These are phyloP conservation scores for Penaeus indicus DNA, from an alignment of 1,140 invertebrate species.

Conservation along the genomic window DNA sequence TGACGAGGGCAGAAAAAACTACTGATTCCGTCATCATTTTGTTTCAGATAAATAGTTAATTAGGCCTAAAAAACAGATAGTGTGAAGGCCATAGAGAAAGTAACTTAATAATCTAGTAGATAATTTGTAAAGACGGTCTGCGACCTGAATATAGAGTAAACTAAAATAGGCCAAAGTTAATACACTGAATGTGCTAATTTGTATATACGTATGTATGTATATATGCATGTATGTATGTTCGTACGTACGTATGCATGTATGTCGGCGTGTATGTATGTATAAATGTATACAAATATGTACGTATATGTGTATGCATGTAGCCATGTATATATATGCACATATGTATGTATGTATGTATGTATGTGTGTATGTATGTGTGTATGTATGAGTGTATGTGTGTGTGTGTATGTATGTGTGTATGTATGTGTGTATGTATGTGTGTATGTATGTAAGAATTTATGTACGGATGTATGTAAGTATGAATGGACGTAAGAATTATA, in stretches of 20 bases:
- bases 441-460: neutral
- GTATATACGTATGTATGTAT: neutral
- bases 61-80: too few species aligned
- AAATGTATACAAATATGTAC: neutral
- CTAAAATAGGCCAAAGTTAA: too few species aligned
- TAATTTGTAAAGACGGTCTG: too few species aligned
- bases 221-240: neutral
- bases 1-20: too few species aligned
- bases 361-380: neutral
- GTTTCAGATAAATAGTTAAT: too few species aligned
- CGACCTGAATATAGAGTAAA: too few species aligned
- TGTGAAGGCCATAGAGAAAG: too few species aligned
- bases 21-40: too few species aligned
- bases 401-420: neutral
- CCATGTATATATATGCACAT: neutral
- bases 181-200: too few species aligned
- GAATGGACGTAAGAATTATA: neutral
- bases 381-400: too few species aligned
- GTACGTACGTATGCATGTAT: neutral
- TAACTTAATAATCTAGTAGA: too few species aligned
- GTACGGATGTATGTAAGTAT: neutral
- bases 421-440: too few species aligned
- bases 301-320: neutral
- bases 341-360: neutral
- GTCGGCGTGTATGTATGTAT: neutral